phyloP scores from a whole-genome alignment of 1,140 invertebrate genomes.

The Drosophila pectinifera region DNA sequence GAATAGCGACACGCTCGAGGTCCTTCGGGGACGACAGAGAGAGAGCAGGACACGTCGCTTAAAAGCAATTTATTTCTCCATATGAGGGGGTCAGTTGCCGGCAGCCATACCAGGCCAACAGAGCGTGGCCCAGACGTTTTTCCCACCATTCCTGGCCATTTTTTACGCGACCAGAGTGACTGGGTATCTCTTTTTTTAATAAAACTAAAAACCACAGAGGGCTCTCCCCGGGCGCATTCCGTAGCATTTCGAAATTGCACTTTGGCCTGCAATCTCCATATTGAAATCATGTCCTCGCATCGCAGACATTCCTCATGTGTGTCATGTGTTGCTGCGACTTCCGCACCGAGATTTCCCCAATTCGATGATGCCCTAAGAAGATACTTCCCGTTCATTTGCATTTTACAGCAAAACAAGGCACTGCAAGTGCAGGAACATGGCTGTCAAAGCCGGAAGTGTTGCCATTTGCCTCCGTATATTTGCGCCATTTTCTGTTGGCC shows the following conservation, averaged over 20 bases:
- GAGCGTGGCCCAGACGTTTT: conserved; percentile 43
- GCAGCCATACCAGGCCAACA: conserved; percentile 16
- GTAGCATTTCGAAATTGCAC: conserved; percentile 51
- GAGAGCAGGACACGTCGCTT: conserved; percentile 39
- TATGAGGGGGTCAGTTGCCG: conserved; percentile 41
- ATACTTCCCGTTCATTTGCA: conserved; percentile 61
- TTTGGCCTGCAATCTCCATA: conserved; percentile 49
- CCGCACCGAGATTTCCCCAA: conserved; percentile 15
- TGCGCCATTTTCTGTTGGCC: conserved; percentile 49
- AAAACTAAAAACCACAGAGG: conserved; percentile 52
- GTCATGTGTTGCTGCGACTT: conserved; percentile 13
- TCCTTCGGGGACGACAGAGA: conserved; percentile 25
- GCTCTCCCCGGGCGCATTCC: conserved; percentile 26
- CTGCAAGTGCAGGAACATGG: conserved; percentile 38
- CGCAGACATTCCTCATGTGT: conserved; percentile 17
- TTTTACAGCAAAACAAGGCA: conserved; percentile 45
- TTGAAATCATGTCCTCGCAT: conserved; percentile 44
- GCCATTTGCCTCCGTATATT: conserved; percentile 63
- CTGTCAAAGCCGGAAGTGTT: conserved; percentile 66
- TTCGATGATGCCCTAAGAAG: conserved; percentile 22
- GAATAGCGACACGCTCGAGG: conserved; percentile 45
- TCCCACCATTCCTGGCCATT: conserved; percentile 18
- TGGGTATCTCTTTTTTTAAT: conserved; percentile 26
- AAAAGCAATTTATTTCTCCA: conserved; percentile 72
- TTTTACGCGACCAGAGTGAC: conserved; percentile 6